These are phyloP conservation scores for Zygothrica quintamaculata DNA, from an alignment of 2,888 invertebrate genomes.

Conservation along the genomic window DNA sequence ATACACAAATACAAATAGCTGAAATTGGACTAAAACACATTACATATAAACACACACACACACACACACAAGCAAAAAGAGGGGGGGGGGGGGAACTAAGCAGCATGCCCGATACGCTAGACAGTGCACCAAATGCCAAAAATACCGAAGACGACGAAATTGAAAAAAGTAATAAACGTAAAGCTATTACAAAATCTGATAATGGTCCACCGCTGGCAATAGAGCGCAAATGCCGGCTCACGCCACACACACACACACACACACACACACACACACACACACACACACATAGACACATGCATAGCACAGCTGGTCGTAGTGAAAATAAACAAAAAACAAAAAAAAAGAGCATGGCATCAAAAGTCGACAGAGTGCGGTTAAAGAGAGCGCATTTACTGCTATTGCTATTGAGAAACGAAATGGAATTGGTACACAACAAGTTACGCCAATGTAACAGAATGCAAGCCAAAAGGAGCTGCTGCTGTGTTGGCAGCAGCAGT, in stretches of 20 bases:
- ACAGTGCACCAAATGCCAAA: slow-evolving; percentile 51
- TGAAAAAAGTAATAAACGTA: slow-evolving; percentile 81
- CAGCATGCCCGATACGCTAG: slow-evolving; percentile 23
- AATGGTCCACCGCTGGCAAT: slow-evolving; percentile 75
- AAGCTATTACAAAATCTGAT: slow-evolving; percentile 82
- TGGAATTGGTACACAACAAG: slow-evolving; percentile 66
- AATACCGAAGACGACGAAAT: slow-evolving; percentile 65
- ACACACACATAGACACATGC: slow-evolving; percentile 10
- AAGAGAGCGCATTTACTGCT: slow-evolving; percentile 14
- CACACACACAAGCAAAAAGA: not conserved
- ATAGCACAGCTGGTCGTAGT: not conserved
- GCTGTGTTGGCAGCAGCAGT: slow-evolving; percentile 28
- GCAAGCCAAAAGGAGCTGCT: slow-evolving; percentile 43
- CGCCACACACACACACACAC: slow-evolving; percentile 32
- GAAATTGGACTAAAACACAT: slow-evolving; percentile 27
- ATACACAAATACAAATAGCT: slow-evolving; percentile 28
- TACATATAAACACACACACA: slow-evolving; percentile 21
- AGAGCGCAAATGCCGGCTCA: slow-evolving; percentile 70
- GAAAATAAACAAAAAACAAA: slow-evolving; percentile 47
- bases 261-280: slow-evolving; percentile 31
- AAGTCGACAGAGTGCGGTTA: slow-evolving; percentile 4
- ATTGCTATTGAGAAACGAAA: slow-evolving; percentile 39
- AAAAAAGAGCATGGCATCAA: slow-evolving; percentile 17
- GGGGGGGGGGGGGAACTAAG: slow-evolving; percentile 1
- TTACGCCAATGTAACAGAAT: slow-evolving; percentile 45